These are phyloP conservation scores for Tillus elongatus DNA, from an alignment of 2,888 invertebrate species.

Conservation along the genomic window DNA sequence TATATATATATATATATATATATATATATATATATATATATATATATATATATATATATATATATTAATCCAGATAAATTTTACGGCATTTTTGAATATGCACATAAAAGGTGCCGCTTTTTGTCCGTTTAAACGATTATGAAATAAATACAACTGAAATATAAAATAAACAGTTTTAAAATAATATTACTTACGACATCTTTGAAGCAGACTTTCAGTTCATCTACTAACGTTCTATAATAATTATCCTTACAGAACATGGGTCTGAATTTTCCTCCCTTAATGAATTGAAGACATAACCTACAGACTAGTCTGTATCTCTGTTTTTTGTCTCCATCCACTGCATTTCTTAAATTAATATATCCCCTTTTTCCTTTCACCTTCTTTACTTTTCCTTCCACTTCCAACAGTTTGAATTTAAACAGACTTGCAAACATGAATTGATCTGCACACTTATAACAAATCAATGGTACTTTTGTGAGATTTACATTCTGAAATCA, in stretches of 20 bases:
- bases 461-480: neutral
- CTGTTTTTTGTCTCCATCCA: neutral
- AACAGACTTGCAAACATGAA: neutral
- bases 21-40: too few relatives aligned
- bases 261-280: neutral
- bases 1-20: too few relatives aligned
- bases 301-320: neutral
- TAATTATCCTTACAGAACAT: neutral
- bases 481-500: slow-evolving; percentile 3
- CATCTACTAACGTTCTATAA: neutral
- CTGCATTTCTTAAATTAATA: neutral
- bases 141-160: too few relatives aligned
- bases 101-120: too few relatives aligned
- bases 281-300: neutral
- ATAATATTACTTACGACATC: too few relatives aligned
- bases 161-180: too few relatives aligned
- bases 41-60: too few relatives aligned
- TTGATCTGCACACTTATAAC: neutral
- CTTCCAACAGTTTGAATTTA: neutral
- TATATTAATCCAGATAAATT: too few relatives aligned
- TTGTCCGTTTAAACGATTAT: too few relatives aligned
- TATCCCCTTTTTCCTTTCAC: neutral
- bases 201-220: neutral
- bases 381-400: neutral
- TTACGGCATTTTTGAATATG: too few relatives aligned